phyloP scores from a whole-genome alignment of 2,113 vertebrate species.

The Phrynocephalus versicolor region DNA sequence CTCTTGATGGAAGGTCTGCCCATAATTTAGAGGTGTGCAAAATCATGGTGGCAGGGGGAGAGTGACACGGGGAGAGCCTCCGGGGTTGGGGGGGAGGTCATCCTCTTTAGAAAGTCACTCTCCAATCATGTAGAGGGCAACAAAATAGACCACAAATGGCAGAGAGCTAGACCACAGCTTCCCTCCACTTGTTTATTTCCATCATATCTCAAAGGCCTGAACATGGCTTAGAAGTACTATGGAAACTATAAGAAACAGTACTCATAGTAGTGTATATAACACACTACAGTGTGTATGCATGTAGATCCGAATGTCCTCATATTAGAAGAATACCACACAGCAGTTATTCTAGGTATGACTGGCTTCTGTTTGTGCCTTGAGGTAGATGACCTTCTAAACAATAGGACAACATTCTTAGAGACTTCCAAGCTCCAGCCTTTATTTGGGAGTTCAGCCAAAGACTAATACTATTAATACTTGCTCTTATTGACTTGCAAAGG shows the following conservation, averaged over 20 bases:
- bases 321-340: not conserved
- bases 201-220: not conserved
- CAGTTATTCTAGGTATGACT: not conserved
- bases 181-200: not conserved
- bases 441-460: conserved; percentile 12
- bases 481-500: not conserved
- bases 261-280: not conserved
- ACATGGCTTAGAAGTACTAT: not conserved
- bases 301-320: not conserved
- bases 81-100: not conserved
- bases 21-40: not conserved
- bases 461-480: not conserved
- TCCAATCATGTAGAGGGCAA: not conserved
- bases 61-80: not conserved
- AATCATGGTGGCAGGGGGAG: not conserved
- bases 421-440: not conserved
- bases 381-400: conserved; percentile 5
- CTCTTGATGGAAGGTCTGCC: no score
- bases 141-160: not conserved
- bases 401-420: not conserved
- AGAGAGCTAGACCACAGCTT: not conserved
- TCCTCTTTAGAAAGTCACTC: not conserved
- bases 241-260: not conserved
- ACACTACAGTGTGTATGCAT: no score
- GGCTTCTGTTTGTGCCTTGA: not conserved